Percentiles rank a stretch among this genome's conserved stretches.
phyloP scores from a whole-genome alignment of 1,140 invertebrate species.

The Pseudomyrmex pallidus region DNA sequence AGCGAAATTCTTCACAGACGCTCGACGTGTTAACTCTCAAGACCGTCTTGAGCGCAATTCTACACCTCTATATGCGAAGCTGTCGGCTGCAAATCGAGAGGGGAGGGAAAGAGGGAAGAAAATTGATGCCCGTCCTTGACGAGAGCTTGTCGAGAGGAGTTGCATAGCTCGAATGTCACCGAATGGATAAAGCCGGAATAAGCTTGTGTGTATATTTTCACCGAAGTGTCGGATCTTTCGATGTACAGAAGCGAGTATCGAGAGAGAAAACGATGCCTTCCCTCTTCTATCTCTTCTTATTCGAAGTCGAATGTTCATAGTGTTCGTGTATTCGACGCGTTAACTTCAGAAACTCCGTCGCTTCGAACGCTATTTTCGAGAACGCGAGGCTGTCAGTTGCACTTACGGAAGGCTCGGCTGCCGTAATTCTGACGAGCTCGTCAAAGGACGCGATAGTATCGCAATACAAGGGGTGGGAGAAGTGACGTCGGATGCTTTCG shows the following conservation, averaged over 20 bases:
- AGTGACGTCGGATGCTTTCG: conserved; percentile 5
- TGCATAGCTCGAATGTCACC: not conserved
- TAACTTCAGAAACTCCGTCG: not conserved
- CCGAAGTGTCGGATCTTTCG: not conserved
- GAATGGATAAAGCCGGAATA: not conserved
- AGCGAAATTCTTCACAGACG: conserved; percentile 13
- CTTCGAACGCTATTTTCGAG: not conserved
- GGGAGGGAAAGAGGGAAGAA: not conserved
- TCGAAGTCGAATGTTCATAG: too few relatives aligned
- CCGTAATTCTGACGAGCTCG: conserved; percentile 18
- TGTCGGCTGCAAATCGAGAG: not conserved
- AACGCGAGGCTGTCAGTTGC: not conserved
- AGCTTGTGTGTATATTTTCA: not conserved
- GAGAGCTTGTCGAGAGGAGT: not conserved
- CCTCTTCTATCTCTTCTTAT: too few relatives aligned
- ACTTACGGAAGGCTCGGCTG: not conserved
- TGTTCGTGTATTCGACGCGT: not conserved
- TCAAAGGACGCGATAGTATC: not conserved
- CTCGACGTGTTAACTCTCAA: not conserved
- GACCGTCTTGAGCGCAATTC: not conserved
- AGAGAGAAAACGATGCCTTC: not conserved
- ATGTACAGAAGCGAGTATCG: not conserved
- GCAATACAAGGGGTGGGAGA: too few relatives aligned
- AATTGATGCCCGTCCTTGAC: conserved; percentile 3
- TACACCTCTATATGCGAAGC: not conserved